Evolutionary conservation across 2,113 vertebrate species (phyloP).

Genomic region (Bos javanicus): DNA sequence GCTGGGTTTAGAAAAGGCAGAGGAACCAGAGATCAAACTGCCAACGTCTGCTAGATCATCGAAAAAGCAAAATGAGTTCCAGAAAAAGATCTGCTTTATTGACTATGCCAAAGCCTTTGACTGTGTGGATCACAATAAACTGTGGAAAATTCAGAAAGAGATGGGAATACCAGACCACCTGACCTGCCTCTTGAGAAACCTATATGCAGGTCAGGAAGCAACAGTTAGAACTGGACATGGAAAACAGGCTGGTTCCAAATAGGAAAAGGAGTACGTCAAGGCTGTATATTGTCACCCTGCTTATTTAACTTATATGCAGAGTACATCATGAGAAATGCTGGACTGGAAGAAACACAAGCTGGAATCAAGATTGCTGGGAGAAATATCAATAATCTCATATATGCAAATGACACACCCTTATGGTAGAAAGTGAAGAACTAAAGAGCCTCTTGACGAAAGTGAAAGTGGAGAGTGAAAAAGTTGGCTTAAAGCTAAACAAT

Average conservation of each 20-base stretch:
- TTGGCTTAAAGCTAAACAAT: too few species aligned
- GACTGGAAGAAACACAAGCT: not conserved
- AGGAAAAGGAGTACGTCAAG: not conserved
- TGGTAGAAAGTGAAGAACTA: too few species aligned
- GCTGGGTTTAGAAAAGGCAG: not conserved
- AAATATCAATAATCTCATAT: too few species aligned
- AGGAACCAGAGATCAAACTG: not conserved
- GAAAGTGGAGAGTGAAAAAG: too few species aligned
- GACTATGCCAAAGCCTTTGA: not conserved
- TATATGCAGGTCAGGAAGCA: not conserved
- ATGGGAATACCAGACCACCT: not conserved
- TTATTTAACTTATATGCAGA: not conserved
- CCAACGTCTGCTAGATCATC: not conserved
- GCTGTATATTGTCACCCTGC: not conserved
- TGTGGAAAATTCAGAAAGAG: rapidly evolving
- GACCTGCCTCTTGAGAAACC: not conserved
- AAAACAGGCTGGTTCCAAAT: not conserved
- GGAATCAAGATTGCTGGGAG: too few species aligned
- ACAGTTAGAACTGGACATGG: not conserved
- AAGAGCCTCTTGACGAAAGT: too few species aligned
- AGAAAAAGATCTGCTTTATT: not conserved
- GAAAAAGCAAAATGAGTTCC: not conserved
- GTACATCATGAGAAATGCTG: not conserved
- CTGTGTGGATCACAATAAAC: not conserved
- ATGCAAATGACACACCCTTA: too few species aligned